phyloP scores from a whole-genome alignment of 2,797 vertebrate genomes.

The Benthosema pterotum region DNA sequence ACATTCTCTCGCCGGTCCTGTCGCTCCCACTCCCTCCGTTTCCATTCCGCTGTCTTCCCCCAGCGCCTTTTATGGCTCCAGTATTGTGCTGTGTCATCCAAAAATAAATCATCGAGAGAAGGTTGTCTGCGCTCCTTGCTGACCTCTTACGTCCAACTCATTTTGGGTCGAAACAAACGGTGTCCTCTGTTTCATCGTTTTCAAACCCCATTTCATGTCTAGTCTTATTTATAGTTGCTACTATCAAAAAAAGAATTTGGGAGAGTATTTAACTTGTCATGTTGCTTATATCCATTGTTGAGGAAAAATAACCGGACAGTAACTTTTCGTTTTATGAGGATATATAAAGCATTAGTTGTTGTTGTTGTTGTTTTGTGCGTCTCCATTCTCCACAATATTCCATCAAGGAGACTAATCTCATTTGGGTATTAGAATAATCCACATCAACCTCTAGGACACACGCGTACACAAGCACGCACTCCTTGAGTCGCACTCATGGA shows the following conservation, averaged over 20 bases:
- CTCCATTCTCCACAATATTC: not conserved
- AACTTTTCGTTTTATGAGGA: slow-evolving; percentile 4
- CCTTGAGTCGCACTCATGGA: no score
- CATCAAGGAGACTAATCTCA: not conserved
- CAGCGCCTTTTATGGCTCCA: no score
- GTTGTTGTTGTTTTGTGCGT: not conserved
- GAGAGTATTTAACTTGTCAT: not conserved
- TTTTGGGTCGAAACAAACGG: not conserved
- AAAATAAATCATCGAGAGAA: slow-evolving; percentile 23
- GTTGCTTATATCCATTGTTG: not conserved
- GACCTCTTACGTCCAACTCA: not conserved
- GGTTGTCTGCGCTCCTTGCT: slow-evolving; percentile 18
- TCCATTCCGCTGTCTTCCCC: no score
- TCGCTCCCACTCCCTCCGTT: no score
- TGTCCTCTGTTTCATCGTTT: slow-evolving; percentile 12
- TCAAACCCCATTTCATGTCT: slow-evolving; percentile 13
- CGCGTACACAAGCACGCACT: slow-evolving; percentile 4
- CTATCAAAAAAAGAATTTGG: not conserved
- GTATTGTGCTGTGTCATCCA: no score
- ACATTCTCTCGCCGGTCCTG: no score
- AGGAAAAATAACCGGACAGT: not conserved
- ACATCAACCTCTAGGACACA: slow-evolving; percentile 8
- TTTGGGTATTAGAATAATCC: not conserved
- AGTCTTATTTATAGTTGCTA: slow-evolving; percentile 5
- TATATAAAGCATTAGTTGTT: not conserved